These are phyloP conservation scores for Cryptosula pallasiana DNA, from an alignment of 2,888 invertebrate genomes.

Conservation along the genomic window DNA sequence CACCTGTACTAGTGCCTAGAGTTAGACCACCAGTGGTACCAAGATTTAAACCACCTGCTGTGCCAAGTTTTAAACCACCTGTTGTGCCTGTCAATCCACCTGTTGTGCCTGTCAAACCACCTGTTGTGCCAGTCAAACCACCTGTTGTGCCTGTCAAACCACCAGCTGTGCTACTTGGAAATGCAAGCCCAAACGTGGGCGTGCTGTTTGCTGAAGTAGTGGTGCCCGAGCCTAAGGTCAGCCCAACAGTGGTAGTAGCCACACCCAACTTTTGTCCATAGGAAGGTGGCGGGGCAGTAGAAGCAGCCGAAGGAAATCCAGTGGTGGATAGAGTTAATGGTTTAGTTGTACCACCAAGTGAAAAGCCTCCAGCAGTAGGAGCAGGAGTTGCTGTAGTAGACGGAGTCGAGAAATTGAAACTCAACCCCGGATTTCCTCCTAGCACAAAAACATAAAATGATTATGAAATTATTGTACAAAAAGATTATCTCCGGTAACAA, in stretches of 20 bases:
- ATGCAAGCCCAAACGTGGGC: too few species aligned
- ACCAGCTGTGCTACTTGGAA: neutral
- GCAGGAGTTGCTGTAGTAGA: too few species aligned
- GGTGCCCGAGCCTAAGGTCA: neutral
- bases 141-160: neutral
- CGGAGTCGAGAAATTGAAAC: too few species aligned
- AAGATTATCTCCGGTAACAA: too few species aligned
- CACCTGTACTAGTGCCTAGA: neutral
- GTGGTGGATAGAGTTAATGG: too few species aligned
- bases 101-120: neutral
- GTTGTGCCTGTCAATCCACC: neutral
- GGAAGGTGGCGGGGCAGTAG: neutral
- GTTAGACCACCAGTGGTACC: neutral
- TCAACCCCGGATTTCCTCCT: too few species aligned
- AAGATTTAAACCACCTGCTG: neutral
- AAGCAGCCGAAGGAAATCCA: neutral
- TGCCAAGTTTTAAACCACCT: conserved; percentile 1
- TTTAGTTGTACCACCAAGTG: too few species aligned
- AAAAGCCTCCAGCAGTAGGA: too few species aligned
- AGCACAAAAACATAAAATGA: too few species aligned
- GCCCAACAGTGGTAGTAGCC: neutral
- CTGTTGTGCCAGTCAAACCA: neutral
- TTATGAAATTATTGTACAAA: too few species aligned
- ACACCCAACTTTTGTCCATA: neutral
- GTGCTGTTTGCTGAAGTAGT: neutral